Evolutionary conservation across 2,113 vertebrate species (phyloP), one percentile per base, ranked within the genome.

Genomic region (Piprites chloris): DNA sequence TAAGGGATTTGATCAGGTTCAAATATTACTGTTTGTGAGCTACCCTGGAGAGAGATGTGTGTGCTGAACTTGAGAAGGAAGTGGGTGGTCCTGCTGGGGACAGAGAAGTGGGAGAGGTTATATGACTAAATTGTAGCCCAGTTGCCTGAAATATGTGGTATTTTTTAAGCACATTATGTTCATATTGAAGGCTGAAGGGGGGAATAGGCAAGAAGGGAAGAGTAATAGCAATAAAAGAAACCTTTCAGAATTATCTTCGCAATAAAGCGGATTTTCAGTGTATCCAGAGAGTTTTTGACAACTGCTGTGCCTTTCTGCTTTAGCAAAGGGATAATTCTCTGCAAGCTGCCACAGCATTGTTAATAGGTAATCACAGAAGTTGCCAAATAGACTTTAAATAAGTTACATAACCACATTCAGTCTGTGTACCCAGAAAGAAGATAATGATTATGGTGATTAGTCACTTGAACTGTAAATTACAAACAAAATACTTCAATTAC

Each of bases 361-460:
- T 88, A 69, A 68, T 65, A 83, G 55, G 35, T 75, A 84, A 90
- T 78, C 61, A 61, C 0, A 74, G 55, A 89, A 80, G n/a, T 67
- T 94, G 62, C 58, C 78, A 90, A 62, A 78, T 83, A 94, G 59
- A 44, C 52, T 88, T 90, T 35, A 67, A 84, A 56, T 79, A 87
- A 92, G 44, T 96, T 95, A 73, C 30, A 16, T 90, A 97, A 95
- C 63, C 28, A 49, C 83, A 21, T 85, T 93, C 47, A 83, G 26
- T 85, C 59, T 95, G 41, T 87, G 58, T 91, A 61, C 47, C 32
- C 44, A 58, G 73, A 75, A 87, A 85, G 55, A 94, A 55, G 52
- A 46, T 89, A 58, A 47, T 93, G 37, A 92, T 87, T 95, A 39
- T 76, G 33, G 12, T 73, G 75, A 77, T 93, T 88, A 90, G 58